Evolutionary conservation across 2,113 vertebrate genomes (phyloP).

Genomic region (Sorex fumeus): DNA sequence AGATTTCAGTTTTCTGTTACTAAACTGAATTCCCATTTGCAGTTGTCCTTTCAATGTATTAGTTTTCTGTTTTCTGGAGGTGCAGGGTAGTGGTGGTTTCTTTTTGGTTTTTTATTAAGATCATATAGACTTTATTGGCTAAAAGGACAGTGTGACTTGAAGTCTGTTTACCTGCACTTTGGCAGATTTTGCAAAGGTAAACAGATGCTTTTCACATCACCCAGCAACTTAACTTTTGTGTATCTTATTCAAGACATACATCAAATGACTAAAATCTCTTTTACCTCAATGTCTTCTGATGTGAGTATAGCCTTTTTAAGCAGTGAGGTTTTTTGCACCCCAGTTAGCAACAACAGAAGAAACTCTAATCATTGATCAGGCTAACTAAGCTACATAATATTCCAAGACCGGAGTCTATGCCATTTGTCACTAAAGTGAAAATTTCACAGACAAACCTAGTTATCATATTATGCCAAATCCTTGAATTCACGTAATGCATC

Average conservation of each 20-base stretch:
- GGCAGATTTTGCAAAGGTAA: not conserved
- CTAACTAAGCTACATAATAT: too few species aligned
- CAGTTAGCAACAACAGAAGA: not conserved
- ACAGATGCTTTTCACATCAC: not conserved
- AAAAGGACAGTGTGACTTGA: not conserved
- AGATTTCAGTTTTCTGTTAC: not conserved
- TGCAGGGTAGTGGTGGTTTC: too few species aligned
- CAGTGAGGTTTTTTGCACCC: not conserved
- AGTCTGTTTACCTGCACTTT: not conserved
- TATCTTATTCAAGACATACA: not conserved
- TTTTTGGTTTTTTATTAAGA: not conserved
- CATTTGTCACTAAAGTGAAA: not conserved
- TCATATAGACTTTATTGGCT: not conserved
- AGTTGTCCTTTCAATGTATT: not conserved
- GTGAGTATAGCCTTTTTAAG: too few species aligned
- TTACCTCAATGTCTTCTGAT: not conserved
- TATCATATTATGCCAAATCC: not conserved
- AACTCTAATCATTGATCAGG: not conserved
- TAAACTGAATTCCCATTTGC: not conserved
- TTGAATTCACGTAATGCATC: not conserved
- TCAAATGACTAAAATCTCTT: not conserved
- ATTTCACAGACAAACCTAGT: not conserved
- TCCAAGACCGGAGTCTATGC: too few species aligned
- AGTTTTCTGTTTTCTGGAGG: not conserved
- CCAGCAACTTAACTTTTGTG: not conserved